Conservation (phyloP, 2,888 invertebrate species). For the Acronicta aceris region DNA sequence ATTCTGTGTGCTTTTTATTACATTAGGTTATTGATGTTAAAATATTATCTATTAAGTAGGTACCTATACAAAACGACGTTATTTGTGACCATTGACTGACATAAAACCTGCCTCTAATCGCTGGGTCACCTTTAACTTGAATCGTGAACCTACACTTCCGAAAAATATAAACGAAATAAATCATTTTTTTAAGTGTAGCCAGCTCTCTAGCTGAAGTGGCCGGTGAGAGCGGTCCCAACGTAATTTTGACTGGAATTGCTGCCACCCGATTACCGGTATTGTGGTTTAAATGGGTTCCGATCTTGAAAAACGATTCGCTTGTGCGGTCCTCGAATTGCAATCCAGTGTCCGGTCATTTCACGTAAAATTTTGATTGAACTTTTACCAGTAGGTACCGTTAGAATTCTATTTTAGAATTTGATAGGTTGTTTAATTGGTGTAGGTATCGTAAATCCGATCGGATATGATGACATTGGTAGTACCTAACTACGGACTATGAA, state of each 20-base stretch:
- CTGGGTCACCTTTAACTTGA: constrained; percentile 11
- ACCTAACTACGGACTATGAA: no score
- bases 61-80: no score
- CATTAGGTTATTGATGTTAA: no score
- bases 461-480: neutral
- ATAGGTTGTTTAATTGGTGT: constrained; percentile 23
- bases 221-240: constrained; percentile 59
- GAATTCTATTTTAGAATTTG: constrained; percentile 38
- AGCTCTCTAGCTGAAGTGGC: constrained; percentile 48
- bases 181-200: constrained; percentile 49
- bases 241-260: constrained; percentile 67
- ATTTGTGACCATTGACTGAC: neutral
- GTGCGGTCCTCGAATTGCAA: constrained; percentile 62
- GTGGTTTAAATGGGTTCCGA: constrained; percentile 74
- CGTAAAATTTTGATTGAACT: constrained; percentile 62
- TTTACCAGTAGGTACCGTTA: constrained; percentile 51
- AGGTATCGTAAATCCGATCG: constrained; percentile 10
- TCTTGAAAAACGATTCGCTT: constrained; percentile 77
- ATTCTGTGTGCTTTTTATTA: no score
- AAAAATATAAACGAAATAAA: constrained; percentile 39
- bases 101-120: constrained; percentile 21
- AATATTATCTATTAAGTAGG: no score
- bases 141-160: constrained; percentile 14
- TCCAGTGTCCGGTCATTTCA: constrained; percentile 58
- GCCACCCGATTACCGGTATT: constrained; percentile 75